Evolutionary conservation across 2,797 vertebrate genomes (phyloP), one percentile per base, ranked within the genome.

Genomic region (Eidolon dupreanum): DNA sequence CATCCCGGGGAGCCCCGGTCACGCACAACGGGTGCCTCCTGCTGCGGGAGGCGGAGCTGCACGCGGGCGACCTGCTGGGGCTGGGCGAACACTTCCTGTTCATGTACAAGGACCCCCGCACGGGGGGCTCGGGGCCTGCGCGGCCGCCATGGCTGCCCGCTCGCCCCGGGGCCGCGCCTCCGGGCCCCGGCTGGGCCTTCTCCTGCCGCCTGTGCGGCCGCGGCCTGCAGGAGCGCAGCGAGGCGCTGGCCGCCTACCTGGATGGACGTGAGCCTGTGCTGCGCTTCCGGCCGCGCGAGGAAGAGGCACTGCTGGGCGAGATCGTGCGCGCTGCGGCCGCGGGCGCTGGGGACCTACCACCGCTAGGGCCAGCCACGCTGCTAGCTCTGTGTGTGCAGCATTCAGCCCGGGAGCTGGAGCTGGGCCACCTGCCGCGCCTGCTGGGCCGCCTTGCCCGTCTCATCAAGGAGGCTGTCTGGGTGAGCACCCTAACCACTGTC

Each of bases 391-490:
- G 99, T 98, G 99, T 99, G 96, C 99, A 99, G 95, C 99, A 99
- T 38, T 99, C 99, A 1, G 99, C 99, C 85, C 99, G 99, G 97
- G 99, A 99, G 96, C 98, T 99, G 96, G 99, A 99, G 87, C 99
- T 99, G 17, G 98, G 98, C 81, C 99, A 99, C 96, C 99, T 99
- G 77, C 99, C 99, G 4, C 99, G 99, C 84, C 98, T 99, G 94
- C 97, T 99, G 90, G 98, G 99, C 88, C 99, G 99, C 97, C 99
- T 99, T 73, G 99, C 99, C 94, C 99, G 99, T 96, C 98, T 99
- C 71, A 99, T 99, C 96, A 99, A 99, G 98, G 99, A 99, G 97
- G 99, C 99, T 16, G 99, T 99, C 94, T 99, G 99, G 99, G 99
- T 99, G 98, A 99, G 99, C 38, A n/a, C 6, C 38, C 77, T 66